Evolutionary conservation across 2,797 vertebrate genomes (phyloP).

Genomic region (Cephalopachus bancanus): DNA sequence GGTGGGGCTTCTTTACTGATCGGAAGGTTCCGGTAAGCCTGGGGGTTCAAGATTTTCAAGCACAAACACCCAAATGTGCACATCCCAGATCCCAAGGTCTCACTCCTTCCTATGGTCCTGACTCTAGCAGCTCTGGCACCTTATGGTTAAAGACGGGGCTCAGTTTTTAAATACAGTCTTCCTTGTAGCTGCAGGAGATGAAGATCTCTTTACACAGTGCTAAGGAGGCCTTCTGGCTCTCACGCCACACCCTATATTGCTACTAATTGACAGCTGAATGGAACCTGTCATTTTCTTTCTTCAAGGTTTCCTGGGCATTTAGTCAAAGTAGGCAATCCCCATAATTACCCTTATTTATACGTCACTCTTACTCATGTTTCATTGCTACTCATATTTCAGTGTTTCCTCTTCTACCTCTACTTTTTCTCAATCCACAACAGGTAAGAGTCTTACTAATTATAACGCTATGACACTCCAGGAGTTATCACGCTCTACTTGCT

Average conservation of each 20-base stretch:
- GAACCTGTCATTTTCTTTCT: background rate
- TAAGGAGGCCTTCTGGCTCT: background rate
- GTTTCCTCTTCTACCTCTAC: background rate
- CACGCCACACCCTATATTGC: background rate
- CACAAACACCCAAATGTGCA: too few species aligned
- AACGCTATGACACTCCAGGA: background rate
- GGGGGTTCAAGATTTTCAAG: background rate
- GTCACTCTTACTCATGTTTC: background rate
- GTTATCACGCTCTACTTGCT: background rate
- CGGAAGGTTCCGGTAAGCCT: background rate
- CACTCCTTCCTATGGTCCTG: background rate
- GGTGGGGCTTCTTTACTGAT: background rate
- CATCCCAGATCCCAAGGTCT: background rate
- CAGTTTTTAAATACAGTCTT: background rate
- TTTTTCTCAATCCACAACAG: background rate
- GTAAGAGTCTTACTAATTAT: background rate
- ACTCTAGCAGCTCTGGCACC: background rate
- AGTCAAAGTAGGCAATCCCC: background rate
- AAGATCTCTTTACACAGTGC: background rate
- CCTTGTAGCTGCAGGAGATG: too few species aligned
- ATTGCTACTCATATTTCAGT: background rate
- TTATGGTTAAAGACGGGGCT: background rate
- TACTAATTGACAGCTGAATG: background rate
- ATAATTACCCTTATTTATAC: background rate
- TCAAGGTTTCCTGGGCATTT: background rate